A percentile compares a stretch with the other conserved stretches of the same genome.
phyloP scores from a whole-genome alignment of 2,888 invertebrate genomes.

The Chaetoderma sp. region DNA sequence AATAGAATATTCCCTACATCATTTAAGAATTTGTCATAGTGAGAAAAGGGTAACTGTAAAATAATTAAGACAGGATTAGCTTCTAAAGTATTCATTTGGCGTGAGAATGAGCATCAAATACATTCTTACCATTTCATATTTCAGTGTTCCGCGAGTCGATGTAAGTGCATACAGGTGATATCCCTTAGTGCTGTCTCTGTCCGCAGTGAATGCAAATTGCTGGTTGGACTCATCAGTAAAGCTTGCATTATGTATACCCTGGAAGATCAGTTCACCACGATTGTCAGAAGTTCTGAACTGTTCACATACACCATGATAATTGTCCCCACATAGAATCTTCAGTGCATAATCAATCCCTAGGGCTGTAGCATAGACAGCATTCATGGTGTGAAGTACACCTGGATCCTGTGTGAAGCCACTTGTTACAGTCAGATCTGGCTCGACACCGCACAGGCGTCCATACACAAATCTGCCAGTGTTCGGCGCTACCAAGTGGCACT shows the following conservation, averaged over 20 bases:
- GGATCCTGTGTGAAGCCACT: conserved; percentile 55
- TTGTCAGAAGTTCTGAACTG: conserved; percentile 42
- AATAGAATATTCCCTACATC: too few relatives aligned
- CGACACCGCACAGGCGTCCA: not conserved
- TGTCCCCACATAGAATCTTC: conserved; percentile 46
- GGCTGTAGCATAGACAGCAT: conserved; percentile 62
- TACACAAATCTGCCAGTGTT: conserved; percentile 14
- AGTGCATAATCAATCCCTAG: conserved; percentile 55
- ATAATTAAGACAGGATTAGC: too few relatives aligned
- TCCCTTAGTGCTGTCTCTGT: conserved; percentile 56
- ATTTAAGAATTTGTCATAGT: too few relatives aligned
- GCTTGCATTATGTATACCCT: conserved; percentile 44
- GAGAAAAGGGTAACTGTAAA: too few relatives aligned
- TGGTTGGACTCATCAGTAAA: conserved; percentile 53
- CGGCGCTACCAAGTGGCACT: conserved; percentile 60
- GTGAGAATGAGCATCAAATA: too few relatives aligned
- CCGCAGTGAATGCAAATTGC: conserved; percentile 46
- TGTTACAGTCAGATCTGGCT: conserved; percentile 29
- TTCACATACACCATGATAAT: conserved; percentile 58
- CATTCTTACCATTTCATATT: too few relatives aligned
- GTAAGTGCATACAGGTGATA: conserved; percentile 51
- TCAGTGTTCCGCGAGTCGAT: too few relatives aligned
- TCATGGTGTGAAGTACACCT: conserved; percentile 59
- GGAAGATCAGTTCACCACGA: conserved; percentile 39
- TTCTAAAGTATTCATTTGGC: too few relatives aligned